Evolutionary conservation across 2,888 invertebrate species (phyloP), one percentile per base, ranked within the genome.

Genomic region (Diarsia dahlii): DNA sequence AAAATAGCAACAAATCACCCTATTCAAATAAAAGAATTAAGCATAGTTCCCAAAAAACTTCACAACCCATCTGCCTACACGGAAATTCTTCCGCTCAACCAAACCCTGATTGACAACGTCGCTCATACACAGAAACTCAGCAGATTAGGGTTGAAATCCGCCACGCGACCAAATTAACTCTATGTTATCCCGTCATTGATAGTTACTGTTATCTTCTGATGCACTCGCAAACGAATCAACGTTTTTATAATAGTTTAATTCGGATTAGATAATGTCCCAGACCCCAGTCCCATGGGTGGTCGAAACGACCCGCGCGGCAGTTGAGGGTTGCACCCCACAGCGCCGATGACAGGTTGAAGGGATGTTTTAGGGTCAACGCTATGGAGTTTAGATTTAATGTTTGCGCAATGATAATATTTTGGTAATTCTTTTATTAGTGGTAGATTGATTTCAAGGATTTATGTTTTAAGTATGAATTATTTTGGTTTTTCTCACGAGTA

Each of bases 91-190:
- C 79, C 87, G 64, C 80, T 81, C 63, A 78, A 79, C 60, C 63
- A 48, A 85, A 74, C 80, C 76, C 73, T 94, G 95, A 95, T 87
- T 95, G 95, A 95, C 94, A 93, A 85, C 82, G 81, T 79, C 88
- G 88, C 86, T 88, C 81, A 81, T 75, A 82, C 82, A 87, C 85
- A 90, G 89, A 91, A 87, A 85, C 52, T 66, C 69, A 75, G 81
- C 83, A 88, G 90, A 91, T 90, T 88, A 88, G 88, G 90, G 89
- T 87, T 80, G 87, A 89, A 90, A 90, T 84, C 67, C 77, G 95
- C 93, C 96, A 95, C 96, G 96, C 93, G 96, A 93, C 94, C 91
- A 92, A 95, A 95, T 96, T 96, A 95, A 96, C 95, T 95, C 93
- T 87, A 88, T 95, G 95, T 96, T 94, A 95, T 95, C 94, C 86